These are phyloP conservation scores for Fukomys damarensis DNA, from an alignment of 2,113 vertebrate species.

Conservation along the genomic window DNA sequence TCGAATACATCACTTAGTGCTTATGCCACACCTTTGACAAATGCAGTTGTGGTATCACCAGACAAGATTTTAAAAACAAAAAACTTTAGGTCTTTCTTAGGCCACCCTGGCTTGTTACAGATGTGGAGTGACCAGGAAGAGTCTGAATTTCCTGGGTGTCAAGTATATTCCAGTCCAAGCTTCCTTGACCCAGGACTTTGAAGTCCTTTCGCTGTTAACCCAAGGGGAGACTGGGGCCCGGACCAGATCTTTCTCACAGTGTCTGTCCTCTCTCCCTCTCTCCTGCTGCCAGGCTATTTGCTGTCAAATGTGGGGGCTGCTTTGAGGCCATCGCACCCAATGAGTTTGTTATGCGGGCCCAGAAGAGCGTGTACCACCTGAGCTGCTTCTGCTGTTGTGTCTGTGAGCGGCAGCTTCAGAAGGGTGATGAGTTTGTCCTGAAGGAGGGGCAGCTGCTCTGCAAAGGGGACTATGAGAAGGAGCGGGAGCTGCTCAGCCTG, in stretches of 20 bases:
- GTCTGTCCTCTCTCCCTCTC: constrained; percentile 30
- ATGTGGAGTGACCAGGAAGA: not conserved
- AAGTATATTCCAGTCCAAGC: too few species aligned
- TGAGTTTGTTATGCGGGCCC: constrained; percentile 96
- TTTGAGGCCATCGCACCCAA: constrained; percentile 91
- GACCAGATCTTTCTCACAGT: not conserved
- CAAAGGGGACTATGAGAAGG: constrained; percentile 94
- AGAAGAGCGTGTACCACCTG: constrained; percentile 95
- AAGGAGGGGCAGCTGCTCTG: constrained; percentile 96
- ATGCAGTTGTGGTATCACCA: not conserved
- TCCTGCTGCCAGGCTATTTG: constrained; percentile 89
- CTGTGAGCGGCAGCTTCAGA: constrained; percentile 94
- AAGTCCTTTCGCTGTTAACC: not conserved
- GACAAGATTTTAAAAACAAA: not conserved
- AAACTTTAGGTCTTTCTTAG: not conserved
- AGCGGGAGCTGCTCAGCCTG: constrained; percentile 89
- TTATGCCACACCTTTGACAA: not conserved
- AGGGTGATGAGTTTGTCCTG: constrained; percentile 95
- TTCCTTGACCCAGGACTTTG: not conserved
- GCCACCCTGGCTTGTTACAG: not conserved
- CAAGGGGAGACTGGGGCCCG: not conserved
- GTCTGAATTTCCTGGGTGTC: not conserved
- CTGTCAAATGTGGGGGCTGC: constrained; percentile 93
- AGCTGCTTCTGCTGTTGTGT: constrained; percentile 97
- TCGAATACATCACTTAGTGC: not conserved